Conservation (phyloP, 2,113 vertebrate genomes). For the Equus przewalskii region DNA sequence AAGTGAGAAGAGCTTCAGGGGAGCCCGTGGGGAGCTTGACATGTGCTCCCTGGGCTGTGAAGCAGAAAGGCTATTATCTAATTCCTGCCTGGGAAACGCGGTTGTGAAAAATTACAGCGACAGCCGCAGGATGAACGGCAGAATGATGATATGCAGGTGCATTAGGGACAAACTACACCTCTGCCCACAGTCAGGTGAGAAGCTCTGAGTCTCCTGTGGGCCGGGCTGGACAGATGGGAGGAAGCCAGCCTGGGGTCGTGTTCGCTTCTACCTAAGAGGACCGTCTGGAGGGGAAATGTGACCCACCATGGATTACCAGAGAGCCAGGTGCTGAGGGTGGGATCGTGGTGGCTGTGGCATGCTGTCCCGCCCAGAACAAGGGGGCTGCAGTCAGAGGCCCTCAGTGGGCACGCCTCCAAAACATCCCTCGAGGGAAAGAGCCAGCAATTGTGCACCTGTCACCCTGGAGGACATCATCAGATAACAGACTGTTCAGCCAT, state of each 20-base stretch:
- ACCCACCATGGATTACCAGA: not conserved
- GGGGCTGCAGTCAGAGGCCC: not conserved
- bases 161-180: not conserved
- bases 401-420: not conserved
- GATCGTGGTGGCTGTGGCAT: not conserved
- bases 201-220: not conserved
- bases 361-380: not conserved
- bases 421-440: not conserved
- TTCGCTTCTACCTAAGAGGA: not conserved
- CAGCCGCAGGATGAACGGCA: not conserved
- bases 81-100: not conserved
- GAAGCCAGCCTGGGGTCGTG: not conserved
- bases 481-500: constrained; percentile 17
- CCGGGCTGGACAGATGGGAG: not conserved
- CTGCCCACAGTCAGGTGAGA: not conserved
- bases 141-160: not conserved
- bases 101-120: not conserved
- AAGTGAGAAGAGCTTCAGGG: not conserved
- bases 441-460: constrained; percentile 32
- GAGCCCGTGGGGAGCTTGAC: not conserved
- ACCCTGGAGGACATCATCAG: constrained; percentile 53
- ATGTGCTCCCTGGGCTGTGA: not conserved
- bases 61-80: not conserved
- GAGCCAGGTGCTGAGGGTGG: not conserved
- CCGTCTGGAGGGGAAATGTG: not conserved